These are phyloP conservation scores for Pseudopleuronectes americanus DNA, from an alignment of 2,797 vertebrate species.

Conservation along the genomic window DNA sequence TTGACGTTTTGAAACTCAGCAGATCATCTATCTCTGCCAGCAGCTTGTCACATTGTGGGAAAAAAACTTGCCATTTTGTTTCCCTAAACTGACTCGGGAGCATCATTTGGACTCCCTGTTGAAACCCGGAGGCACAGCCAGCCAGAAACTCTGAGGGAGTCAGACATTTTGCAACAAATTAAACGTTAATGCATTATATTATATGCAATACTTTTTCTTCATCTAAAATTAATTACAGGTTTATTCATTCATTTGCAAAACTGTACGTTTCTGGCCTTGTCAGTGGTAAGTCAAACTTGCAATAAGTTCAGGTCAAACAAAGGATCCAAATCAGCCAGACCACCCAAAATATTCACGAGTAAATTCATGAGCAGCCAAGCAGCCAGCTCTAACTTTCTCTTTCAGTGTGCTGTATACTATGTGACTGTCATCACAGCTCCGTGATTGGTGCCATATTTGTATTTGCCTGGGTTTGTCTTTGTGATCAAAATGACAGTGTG, in stretches of 20 bases:
- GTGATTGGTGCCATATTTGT: constrained; percentile 75
- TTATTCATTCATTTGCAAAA: constrained; percentile 39
- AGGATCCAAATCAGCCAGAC: constrained; percentile 55
- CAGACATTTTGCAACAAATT: constrained; percentile 7
- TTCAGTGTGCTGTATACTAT: constrained; percentile 54
- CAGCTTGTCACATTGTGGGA: constrained; percentile 51
- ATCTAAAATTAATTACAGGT: constrained; percentile 33
- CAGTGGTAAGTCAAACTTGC: constrained; percentile 37
- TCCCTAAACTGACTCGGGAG: constrained; percentile 31
- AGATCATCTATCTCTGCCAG: constrained; percentile 48
- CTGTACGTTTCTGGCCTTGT: constrained; percentile 46
- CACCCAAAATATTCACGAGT: constrained; percentile 64
- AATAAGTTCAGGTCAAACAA: constrained; percentile 59
- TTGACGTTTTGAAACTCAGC: constrained; percentile 56
- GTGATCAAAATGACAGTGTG: constrained; percentile 76
- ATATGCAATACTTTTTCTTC: not conserved
- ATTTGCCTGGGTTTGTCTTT: constrained; percentile 55
- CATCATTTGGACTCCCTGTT: constrained; percentile 42
- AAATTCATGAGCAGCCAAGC: constrained; percentile 36
- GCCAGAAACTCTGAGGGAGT: constrained; percentile 2
- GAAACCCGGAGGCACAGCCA: constrained; percentile 26
- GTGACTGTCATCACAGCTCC: constrained; percentile 51
- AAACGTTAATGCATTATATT: constrained; percentile 26
- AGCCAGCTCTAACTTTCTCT: constrained; percentile 51
- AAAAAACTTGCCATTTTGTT: constrained; percentile 40